These are phyloP conservation scores for Drosophila melanosoma DNA, from an alignment of 2,888 invertebrate species.

Conservation along the genomic window DNA sequence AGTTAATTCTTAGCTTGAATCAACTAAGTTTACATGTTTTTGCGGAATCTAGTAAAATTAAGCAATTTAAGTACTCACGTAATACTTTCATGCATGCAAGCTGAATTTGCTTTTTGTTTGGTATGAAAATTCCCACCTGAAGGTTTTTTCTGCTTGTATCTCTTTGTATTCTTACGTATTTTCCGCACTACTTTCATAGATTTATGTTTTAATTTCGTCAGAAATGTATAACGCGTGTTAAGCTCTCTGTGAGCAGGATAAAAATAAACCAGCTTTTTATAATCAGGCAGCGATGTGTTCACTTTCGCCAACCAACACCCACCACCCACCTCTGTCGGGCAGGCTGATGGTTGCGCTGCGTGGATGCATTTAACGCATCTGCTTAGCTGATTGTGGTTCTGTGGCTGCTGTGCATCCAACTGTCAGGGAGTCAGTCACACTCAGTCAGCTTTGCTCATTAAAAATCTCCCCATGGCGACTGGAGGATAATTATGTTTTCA, in stretches of 20 bases:
- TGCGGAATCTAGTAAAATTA: background rate
- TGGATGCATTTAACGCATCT: slow-evolving; percentile 52
- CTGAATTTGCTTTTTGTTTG: background rate
- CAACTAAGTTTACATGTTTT: background rate
- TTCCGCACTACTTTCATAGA: background rate
- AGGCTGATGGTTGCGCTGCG: slow-evolving; percentile 13
- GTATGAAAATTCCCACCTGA: background rate
- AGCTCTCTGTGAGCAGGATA: slow-evolving; percentile 6
- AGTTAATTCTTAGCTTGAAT: background rate
- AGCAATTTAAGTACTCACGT: background rate
- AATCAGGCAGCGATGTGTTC: slow-evolving; percentile 7
- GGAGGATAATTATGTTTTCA: slow-evolving; percentile 65
- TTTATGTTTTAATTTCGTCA: background rate
- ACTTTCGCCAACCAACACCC: too few species aligned
- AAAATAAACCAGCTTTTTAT: slow-evolving; percentile 45
- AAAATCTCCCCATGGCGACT: slow-evolving; percentile 38
- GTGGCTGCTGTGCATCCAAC: background rate
- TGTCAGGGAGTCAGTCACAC: slow-evolving; percentile 27
- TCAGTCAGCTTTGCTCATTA: slow-evolving; percentile 39
- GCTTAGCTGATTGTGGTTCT: slow-evolving; percentile 55
- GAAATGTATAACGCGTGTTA: background rate
- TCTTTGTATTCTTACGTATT: background rate
- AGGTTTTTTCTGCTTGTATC: background rate
- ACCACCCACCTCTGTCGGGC: background rate
- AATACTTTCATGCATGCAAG: background rate